Evolutionary conservation across 2,113 vertebrate genomes (phyloP).

Genomic region (Lathamus discolor): DNA sequence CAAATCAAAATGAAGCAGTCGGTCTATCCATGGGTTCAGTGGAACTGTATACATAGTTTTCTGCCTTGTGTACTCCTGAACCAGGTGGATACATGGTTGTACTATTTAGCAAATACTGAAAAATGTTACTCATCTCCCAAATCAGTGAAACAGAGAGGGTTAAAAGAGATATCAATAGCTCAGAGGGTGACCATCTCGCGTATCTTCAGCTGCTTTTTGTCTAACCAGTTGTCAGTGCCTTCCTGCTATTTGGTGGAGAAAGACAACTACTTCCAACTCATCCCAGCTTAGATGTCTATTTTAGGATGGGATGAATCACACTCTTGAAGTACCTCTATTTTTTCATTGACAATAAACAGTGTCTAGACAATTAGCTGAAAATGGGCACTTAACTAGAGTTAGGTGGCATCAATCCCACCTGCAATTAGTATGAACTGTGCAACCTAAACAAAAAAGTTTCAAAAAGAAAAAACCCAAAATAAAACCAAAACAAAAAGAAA

Average conservation of each 20-base stretch:
- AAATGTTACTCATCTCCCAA: neutral
- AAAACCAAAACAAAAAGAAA: neutral
- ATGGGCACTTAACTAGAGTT: neutral
- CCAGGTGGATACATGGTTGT: neutral
- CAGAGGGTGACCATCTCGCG: neutral
- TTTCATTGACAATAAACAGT: neutral
- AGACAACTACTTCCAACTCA: neutral
- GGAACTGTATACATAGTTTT: neutral
- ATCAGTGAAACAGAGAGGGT: neutral
- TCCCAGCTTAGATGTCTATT: neutral
- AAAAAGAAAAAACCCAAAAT: neutral
- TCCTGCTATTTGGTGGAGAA: neutral
- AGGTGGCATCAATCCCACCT: neutral
- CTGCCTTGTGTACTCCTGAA: neutral
- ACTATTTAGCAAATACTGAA: neutral
- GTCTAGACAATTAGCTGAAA: slow-evolving; percentile 39
- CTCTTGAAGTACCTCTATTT: neutral
- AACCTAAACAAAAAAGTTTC: neutral
- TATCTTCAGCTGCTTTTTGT: neutral
- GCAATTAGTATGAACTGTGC: neutral
- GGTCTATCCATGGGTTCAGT: neutral
- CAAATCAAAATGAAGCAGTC: neutral
- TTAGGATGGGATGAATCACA: slow-evolving; percentile 15
- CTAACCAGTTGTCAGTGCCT: neutral
- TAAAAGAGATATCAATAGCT: neutral